Base-by-base conservation (phyloP, 2,888 invertebrate species). In the Eledone cirrhosa region DNA sequence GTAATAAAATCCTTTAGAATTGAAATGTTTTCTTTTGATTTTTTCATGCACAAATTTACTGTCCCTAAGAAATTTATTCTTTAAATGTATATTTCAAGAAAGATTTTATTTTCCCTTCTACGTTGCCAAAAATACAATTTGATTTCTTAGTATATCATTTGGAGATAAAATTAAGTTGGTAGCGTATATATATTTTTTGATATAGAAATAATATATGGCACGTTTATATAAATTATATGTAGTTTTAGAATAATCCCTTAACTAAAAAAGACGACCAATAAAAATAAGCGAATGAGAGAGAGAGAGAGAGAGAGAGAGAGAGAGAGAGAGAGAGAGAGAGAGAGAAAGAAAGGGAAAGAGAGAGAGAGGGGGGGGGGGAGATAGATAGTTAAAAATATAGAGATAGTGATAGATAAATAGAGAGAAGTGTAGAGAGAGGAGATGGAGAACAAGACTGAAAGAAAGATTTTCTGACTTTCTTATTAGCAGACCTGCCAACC, bases 291-390 rank as follows among this genome's bases (percentile, higher is more conserved):
- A 27, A 27, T 14, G 69, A 24, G 27, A 76, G 48, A 78, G 78
- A 69, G 48, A 78, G 74, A 72, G n/a, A 74, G 24, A 48, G 29
- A 48, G 33, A 69, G 48, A 78, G 31, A 65, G n/a, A 74, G 31
- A 48, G n/a, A 48, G 72, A 78, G 11, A 65, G 27, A 48, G 27
- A 19, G 22, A 78, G 24, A 48, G 78, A 69, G 24, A 67, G 53
- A 59, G 63, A 59, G 77, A 31, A 22, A 47, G 47, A 48, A 22
- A 59, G 24, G 27, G 59, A 48, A 22, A 65, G 65, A 77, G 31
- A 77, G 31, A 65, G 24, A 29, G 59, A 33, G 63, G 59, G 47
- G 31, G 77, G 31, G 53, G 29, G 63, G 16, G 14, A n/a, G 29
- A 77, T 11, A 77, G n/a, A 31, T 7, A 11, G 77, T 48, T 27